Evolutionary conservation across 2,888 invertebrate genomes (phyloP), one percentile per base, ranked within the genome.

Genomic region (Rutpela maculata): DNA sequence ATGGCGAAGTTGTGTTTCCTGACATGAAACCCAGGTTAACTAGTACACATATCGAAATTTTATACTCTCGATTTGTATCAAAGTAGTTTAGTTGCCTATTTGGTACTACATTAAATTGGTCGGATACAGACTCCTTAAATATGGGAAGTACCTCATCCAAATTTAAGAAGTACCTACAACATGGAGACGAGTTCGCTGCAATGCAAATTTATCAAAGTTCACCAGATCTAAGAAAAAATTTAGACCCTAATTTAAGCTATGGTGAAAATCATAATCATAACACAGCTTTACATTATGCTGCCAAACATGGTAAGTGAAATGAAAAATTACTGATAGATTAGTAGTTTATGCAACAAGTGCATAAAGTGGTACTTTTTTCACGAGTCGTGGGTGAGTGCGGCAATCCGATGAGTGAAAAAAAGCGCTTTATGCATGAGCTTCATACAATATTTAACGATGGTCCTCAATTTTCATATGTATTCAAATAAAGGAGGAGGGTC

Each of bases 131-230:
- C 11, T 31, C n/a, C 60, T 38, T 60, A 68, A 88, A 80, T 78
- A 94, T 94, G 94, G 94, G 94, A 80, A 94, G 93, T 87, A 91
- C 93, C 63, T 93, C 93, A 55, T 93, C 93, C 43, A 94, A 94
- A 88, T 93, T 94, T 87, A 93, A 93, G 83, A 94, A 93, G 85
- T 93, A 93, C 87, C 90, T 94, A 70, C 93, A 93, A 86, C 92
- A 93, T 90, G 94, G 94, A 38, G 94, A 94, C 87, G 94, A 94
- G 87, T 93, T 93, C 86, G 93, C 94, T 70, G 94, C 93, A 18
- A 91, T 94, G 91, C 93, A 93, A 84, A 89, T 90, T 81, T 94
- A 93, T 86, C 92, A 93, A 86, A 92, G 92, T 87, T 92, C 91
- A 66, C 91, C 92, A 31, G 94, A 94, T 84, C 88, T 94, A 79